These are phyloP conservation scores for Bombus pascuorum DNA, from an alignment of 1,140 invertebrate genomes.

Conservation along the genomic window DNA sequence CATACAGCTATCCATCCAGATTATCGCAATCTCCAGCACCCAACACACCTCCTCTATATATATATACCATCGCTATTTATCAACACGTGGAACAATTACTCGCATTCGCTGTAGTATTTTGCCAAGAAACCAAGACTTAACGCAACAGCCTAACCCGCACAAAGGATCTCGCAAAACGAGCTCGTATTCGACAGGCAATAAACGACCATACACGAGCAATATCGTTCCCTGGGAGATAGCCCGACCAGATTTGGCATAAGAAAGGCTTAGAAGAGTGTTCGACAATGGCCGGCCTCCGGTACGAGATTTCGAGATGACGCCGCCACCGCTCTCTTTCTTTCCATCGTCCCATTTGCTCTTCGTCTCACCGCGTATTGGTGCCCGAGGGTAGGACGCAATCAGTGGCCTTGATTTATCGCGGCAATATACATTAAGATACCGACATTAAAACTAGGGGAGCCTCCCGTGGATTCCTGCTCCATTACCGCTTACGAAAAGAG, in stretches of 20 bases:
- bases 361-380: slow-evolving; percentile 52
- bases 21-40: slow-evolving; percentile 7
- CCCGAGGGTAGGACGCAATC: slow-evolving; percentile 79
- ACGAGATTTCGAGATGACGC: slow-evolving; percentile 56
- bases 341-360: slow-evolving; percentile 14
- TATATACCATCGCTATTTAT: neutral
- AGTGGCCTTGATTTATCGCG: slow-evolving; percentile 81
- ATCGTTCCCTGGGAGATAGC: slow-evolving; percentile 53
- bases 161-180: neutral
- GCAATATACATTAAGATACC: slow-evolving; percentile 83
- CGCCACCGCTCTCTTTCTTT: slow-evolving; percentile 17
- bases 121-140: slow-evolving; percentile 1
- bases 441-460: slow-evolving; percentile 82
- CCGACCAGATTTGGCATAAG: slow-evolving; percentile 70
- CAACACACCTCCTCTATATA: neutral
- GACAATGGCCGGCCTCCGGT: slow-evolving; percentile 67
- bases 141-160: neutral
- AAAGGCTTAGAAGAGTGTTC: slow-evolving; percentile 69
- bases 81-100: slow-evolving; percentile 17
- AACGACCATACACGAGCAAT: neutral
- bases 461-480: slow-evolving; percentile 68
- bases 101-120: neutral
- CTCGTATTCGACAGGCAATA: slow-evolving; percentile 26
- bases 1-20: slow-evolving; percentile 23
- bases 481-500: slow-evolving; percentile 71